Conservation (phyloP, 2,797 vertebrate species). For the Clangula hyemalis region DNA sequence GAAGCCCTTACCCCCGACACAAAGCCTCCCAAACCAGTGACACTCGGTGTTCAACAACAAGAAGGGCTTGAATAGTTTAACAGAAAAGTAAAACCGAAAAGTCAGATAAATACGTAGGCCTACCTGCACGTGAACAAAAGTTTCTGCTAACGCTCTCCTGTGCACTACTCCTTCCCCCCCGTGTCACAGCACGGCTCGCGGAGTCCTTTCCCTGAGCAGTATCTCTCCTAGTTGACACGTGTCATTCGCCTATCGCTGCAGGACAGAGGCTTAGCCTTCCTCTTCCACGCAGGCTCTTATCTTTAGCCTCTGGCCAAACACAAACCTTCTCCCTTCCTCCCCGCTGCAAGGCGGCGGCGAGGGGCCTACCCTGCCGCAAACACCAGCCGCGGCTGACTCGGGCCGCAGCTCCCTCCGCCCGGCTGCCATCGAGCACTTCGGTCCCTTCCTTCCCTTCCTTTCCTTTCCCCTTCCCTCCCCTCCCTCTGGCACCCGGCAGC, state of each 20-base stretch:
- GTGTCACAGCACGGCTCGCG: neutral
- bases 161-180: neutral
- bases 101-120: fast-evolving
- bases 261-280: constrained; percentile 35
- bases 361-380: neutral
- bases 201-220: neutral
- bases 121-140: neutral
- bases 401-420: neutral
- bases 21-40: neutral
- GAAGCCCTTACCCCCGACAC: neutral
- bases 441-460: neutral
- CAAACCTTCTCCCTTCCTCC: neutral
- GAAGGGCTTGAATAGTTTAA: neutral
- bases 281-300: constrained; percentile 18
- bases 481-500: neutral
- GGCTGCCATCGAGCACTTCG: neutral
- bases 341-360: neutral
- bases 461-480: neutral
- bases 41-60: neutral
- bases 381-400: neutral
- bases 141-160: neutral
- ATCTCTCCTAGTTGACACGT: constrained; percentile 28
- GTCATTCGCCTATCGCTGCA: constrained; percentile 50
- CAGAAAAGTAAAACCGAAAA: neutral
- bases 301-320: neutral